Conservation (phyloP, 2,797 vertebrate genomes). For the Myripristis murdjan region DNA sequence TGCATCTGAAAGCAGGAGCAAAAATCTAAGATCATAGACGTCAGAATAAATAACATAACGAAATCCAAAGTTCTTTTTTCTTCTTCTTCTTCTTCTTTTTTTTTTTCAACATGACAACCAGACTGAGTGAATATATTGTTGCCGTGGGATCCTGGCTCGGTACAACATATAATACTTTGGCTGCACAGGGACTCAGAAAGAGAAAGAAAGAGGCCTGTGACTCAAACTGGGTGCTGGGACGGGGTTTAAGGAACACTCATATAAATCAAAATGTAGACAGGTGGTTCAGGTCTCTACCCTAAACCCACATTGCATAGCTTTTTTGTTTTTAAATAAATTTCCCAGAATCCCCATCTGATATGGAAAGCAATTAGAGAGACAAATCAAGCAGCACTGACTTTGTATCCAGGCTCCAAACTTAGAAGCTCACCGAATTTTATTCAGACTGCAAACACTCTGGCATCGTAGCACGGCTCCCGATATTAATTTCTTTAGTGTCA, state of each 20-base stretch:
- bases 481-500: constrained; percentile 34
- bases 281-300: not conserved
- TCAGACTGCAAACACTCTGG: constrained; percentile 23
- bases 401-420: constrained; percentile 29
- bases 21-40: constrained; percentile 25
- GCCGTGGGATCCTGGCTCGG: constrained; percentile 2
- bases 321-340: constrained; percentile 1
- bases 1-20: constrained; percentile 10
- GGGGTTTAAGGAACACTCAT: constrained; percentile 15
- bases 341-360: constrained; percentile 10
- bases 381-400: constrained; percentile 25
- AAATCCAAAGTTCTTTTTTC: not conserved
- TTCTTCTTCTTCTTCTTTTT: not conserved
- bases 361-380: constrained; percentile 19
- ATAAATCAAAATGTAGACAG: constrained; percentile 17
- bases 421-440: constrained; percentile 12
- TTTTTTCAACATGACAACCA: not conserved
- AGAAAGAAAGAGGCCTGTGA: constrained; percentile 19
- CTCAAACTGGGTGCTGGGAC: not conserved
- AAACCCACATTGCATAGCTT: constrained; percentile 27
- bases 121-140: constrained; percentile 1
- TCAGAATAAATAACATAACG: constrained; percentile 12
- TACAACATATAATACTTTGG: constrained; percentile 18
- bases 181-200: not conserved
- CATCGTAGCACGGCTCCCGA: constrained; percentile 32